Conservation (phyloP, 2,797 vertebrate genomes). For the Helicolenus hilgendorfi region DNA sequence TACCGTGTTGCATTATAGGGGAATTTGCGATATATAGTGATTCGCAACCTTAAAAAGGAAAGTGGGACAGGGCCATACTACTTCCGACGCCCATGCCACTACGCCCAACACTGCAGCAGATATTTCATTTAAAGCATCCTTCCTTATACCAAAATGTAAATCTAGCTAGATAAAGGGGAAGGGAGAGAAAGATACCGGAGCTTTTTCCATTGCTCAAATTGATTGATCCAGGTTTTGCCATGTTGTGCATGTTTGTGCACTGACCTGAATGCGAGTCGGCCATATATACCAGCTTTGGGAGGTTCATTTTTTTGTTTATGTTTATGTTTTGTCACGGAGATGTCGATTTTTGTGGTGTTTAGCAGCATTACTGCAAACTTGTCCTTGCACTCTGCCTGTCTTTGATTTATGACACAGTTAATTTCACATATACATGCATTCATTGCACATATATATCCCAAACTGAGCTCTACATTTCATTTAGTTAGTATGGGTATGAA, state of each 20-base stretch:
- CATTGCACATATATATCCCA: neutral
- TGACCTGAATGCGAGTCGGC: neutral
- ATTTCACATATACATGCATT: neutral
- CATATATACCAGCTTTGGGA: neutral
- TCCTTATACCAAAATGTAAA: neutral
- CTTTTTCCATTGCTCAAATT: neutral
- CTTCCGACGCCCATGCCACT: too few relatives aligned
- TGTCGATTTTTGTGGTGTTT: neutral
- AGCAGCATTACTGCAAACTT: neutral
- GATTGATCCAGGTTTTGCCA: neutral
- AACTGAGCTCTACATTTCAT: neutral
- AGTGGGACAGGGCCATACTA: too few relatives aligned
- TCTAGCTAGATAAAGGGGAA: neutral
- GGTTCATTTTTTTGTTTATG: neutral
- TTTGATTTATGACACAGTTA: neutral
- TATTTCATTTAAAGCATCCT: constrained; percentile 8
- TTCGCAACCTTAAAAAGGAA: too few relatives aligned
- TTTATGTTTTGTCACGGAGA: neutral
- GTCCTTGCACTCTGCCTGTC: neutral
- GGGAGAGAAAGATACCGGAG: neutral
- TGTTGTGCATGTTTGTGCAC: neutral
- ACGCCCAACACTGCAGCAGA: neutral
- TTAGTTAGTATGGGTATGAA: too few relatives aligned
- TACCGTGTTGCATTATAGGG: too few relatives aligned
- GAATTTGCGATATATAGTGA: too few relatives aligned